A percentile compares a stretch with the other conserved stretches of the same genome.
phyloP scores from a whole-genome alignment of 2,888 invertebrate genomes.

The Diarsia brunnea region DNA sequence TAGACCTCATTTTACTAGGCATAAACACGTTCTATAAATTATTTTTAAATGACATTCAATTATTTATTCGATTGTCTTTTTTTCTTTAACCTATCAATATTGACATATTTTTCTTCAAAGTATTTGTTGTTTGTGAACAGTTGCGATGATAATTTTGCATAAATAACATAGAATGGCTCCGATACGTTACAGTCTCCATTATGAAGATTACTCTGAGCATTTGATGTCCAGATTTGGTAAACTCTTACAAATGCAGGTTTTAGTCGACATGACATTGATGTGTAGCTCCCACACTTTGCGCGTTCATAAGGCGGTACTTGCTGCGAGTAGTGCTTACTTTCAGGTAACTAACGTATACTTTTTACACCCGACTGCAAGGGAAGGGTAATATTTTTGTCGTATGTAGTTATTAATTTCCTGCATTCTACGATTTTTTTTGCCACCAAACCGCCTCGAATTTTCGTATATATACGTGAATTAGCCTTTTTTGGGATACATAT shows the following conservation, averaged over 20 bases:
- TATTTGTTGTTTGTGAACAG: slow-evolving; percentile 49
- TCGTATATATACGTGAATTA: no score
- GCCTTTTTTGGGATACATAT: no score
- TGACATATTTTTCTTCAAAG: slow-evolving; percentile 51
- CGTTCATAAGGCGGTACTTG: slow-evolving; percentile 94
- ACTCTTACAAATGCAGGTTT: slow-evolving; percentile 93
- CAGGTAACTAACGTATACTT: slow-evolving; percentile 86
- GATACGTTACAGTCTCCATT: slow-evolving; percentile 92
- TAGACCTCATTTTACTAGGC: slow-evolving; percentile 37
- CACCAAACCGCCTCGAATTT: slow-evolving; percentile 13
- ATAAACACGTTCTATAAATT: slow-evolving; percentile 52
- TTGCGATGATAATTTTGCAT: slow-evolving; percentile 54
- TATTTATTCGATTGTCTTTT: slow-evolving; percentile 69
- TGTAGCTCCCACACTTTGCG: slow-evolving; percentile 94
- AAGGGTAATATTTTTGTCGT: no score
- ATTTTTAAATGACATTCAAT: slow-evolving; percentile 61
- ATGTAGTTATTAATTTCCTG: not conserved
- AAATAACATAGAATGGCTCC: slow-evolving; percentile 83
- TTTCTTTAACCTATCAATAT: slow-evolving; percentile 65
- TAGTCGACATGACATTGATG: slow-evolving; percentile 94
- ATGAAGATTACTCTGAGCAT: slow-evolving; percentile 93
- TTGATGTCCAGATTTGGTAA: slow-evolving; percentile 93
- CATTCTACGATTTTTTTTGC: not conserved
- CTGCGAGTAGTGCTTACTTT: slow-evolving; percentile 94
- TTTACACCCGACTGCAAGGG: no score